A percentile compares a stretch with the other conserved stretches of the same genome.
phyloP scores from a whole-genome alignment of 2,888 invertebrate species.

The Acronicta leporina region DNA sequence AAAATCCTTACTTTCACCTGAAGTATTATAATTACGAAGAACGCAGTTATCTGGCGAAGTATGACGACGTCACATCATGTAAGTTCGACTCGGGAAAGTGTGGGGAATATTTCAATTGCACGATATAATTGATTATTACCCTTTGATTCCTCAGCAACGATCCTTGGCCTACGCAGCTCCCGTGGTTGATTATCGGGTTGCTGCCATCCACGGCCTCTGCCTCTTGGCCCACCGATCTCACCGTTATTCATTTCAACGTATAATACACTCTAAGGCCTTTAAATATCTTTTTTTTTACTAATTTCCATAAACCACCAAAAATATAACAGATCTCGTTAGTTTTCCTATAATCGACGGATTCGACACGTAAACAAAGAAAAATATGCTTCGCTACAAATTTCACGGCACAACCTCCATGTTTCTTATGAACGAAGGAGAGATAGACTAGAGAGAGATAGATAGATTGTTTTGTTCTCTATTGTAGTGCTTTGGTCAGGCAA shows the following conservation, averaged over 20 bases:
- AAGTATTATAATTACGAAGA: constrained; percentile 75
- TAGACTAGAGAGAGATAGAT: too few relatives aligned
- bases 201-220: constrained; percentile 87
- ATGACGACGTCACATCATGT: constrained; percentile 71
- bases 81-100: constrained; percentile 66
- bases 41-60: constrained; percentile 68
- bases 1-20: constrained; percentile 86
- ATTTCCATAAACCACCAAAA: constrained; percentile 77
- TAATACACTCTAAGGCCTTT: constrained; percentile 60
- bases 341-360: constrained; percentile 63
- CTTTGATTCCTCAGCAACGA: constrained; percentile 75
- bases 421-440: constrained; percentile 66
- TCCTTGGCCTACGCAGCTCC: constrained; percentile 83
- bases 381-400: constrained; percentile 73
- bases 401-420: constrained; percentile 83
- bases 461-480: constrained; percentile 41
- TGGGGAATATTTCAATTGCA: constrained; percentile 44
- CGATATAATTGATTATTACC: constrained; percentile 63
- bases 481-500: constrained; percentile 33
- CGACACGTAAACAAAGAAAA: constrained; percentile 89
- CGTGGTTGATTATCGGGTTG: constrained; percentile 83
- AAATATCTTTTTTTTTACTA: constrained; percentile 62
- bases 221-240: constrained; percentile 84
- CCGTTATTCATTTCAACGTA: constrained; percentile 87
- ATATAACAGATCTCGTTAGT: constrained; percentile 47